These are phyloP conservation scores for Micromys minutus DNA, from an alignment of 2,113 vertebrate species.

Conservation along the genomic window DNA sequence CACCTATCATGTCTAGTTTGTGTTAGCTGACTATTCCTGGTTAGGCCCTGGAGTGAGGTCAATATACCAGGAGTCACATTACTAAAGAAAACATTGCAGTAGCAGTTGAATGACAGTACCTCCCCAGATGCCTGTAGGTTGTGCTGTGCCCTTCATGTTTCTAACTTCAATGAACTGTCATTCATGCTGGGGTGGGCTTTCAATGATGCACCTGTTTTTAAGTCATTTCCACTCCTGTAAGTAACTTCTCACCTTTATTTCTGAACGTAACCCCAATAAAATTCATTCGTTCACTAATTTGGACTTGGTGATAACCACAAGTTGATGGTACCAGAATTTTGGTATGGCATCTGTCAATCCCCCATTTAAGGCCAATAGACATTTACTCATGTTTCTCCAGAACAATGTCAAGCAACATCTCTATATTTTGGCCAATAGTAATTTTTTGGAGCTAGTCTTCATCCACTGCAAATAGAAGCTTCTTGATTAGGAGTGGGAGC, in stretches of 20 bases:
- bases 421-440: neutral
- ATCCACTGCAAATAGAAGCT: neutral
- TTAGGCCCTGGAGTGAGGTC: neutral
- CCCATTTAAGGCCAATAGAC: neutral
- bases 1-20: neutral
- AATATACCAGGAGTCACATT: neutral
- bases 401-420: neutral
- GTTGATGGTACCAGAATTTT: neutral
- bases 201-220: neutral
- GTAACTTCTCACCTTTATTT: neutral
- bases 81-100: neutral
- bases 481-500: neutral
- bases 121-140: neutral
- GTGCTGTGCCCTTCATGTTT: neutral
- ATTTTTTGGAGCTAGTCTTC: neutral
- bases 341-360: neutral
- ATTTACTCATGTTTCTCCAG: neutral
- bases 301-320: neutral
- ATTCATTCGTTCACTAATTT: neutral
- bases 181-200: neutral
- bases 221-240: neutral
- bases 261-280: too few species aligned
- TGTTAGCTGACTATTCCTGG: neutral
- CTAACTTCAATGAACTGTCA: neutral
- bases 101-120: neutral